Evolutionary conservation across 2,888 invertebrate species (phyloP), one percentile per base, ranked within the genome.

Genomic region (Synergus japonicus): DNA sequence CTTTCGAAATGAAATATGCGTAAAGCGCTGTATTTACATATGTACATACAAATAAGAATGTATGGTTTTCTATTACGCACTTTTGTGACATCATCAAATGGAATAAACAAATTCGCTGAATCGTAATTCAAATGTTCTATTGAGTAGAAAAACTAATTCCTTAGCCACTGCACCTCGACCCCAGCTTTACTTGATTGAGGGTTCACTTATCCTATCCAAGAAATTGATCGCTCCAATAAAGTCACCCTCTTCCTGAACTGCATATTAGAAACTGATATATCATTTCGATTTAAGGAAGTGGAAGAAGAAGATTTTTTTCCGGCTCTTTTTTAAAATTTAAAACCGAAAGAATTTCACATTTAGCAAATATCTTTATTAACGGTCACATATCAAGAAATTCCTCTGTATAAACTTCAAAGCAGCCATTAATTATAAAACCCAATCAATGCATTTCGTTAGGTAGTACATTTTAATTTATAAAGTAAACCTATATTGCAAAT

Each of bases 341-440:
- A 79, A 79, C 46, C 77, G 54, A 49, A 54, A 67, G 41, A 87
- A 86, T 81, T 86, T 13, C 0, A 46, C 46, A 46, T 46, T 46
- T 10, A 46, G 4, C 10, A 46, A 46, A 46, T 22, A 12, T 46
- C 13, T 46, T 46, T 12, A 10, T 46, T 13, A 46, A 46, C 87
- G 89, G 13, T 46, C 13, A 3, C 46, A 46, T 46, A 46, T 46
- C 2, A 46, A 46, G 4, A 10, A 46, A 46, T 46, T 12, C 4
- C 10, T 12, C 13, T 12, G 3, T 4, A 12, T 4, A 7, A 13
- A 46, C 46, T 13, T 60, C 12, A 22, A 60, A 60, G 22, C 18
- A 12, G 12, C 12, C 22, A 22, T 4, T 12, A 22, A 18, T 60
- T 60, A 0, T 4, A 60, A 60, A 60, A 60, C 4, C 60, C 12